Evolutionary conservation across 2,113 vertebrate species (phyloP).

Genomic region (Saccopteryx leptura): DNA sequence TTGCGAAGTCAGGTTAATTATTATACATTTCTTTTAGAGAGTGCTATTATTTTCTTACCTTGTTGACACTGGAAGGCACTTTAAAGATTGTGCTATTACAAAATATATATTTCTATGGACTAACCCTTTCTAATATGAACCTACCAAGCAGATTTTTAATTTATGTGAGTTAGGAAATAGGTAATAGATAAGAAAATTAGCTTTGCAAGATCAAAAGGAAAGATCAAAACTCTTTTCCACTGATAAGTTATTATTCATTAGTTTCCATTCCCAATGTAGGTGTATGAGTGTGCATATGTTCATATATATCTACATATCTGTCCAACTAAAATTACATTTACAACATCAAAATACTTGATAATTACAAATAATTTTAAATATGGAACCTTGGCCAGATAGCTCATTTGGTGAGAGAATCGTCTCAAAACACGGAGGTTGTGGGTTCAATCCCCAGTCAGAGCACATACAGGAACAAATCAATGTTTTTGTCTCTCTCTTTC

Average conservation of each 20-base stretch:
- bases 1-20: not conserved
- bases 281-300: not conserved
- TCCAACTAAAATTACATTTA: not conserved
- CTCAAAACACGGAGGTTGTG: too few relatives aligned
- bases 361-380: not conserved
- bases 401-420: too few relatives aligned
- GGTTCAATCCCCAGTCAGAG: too few relatives aligned
- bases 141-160: not conserved
- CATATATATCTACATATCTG: not conserved
- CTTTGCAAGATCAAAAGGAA: not conserved
- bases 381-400: not conserved
- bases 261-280: not conserved
- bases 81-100: not conserved
- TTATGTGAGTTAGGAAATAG: not conserved
- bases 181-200: not conserved
- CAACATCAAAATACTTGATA: not conserved
- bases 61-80: not conserved
- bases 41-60: not conserved
- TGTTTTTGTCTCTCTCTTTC: too few relatives aligned
- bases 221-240: not conserved
- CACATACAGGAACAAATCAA: too few relatives aligned
- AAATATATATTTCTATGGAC: not conserved
- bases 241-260: not conserved
- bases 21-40: not conserved
- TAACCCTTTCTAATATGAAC: not conserved